Evolutionary conservation across 2,888 invertebrate species (phyloP).

Genomic region (Monochamus alternatus): DNA sequence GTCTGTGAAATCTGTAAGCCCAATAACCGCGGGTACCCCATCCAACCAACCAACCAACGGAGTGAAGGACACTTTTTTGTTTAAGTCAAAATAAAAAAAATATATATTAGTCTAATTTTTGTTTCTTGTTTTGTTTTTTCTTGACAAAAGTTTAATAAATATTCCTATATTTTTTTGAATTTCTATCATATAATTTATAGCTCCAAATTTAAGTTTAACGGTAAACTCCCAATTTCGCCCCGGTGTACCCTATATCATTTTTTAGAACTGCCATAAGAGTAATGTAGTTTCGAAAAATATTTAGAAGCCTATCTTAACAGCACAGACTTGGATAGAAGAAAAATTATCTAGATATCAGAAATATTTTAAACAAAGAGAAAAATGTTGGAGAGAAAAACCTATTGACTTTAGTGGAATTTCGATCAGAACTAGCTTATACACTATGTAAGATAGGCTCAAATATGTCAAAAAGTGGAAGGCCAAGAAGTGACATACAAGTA

Average conservation of each 20-base stretch:
- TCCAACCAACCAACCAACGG: not conserved
- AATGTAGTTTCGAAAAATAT: no score
- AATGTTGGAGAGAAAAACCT: no score
- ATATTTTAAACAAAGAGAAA: no score
- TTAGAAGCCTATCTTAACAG: no score
- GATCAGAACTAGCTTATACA: no score
- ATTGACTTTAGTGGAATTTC: no score
- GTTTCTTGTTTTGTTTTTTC: conserved; percentile 9
- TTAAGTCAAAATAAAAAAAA: not conserved
- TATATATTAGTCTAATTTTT: conserved; percentile 2
- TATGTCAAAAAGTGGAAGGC: not conserved
- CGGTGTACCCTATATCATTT: not conserved
- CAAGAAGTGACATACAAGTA: not conserved
- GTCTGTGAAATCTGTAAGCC: conserved; percentile 42
- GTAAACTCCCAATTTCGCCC: not conserved
- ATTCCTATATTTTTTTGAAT: not conserved
- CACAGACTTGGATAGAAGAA: no score
- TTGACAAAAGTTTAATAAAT: not conserved
- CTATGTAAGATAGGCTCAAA: no score
- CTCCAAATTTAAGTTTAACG: not conserved
- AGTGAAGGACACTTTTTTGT: conserved; percentile 23
- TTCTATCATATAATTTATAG: not conserved
- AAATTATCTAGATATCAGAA: no score
- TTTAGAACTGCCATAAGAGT: no score
- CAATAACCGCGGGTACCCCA: conserved; percentile 12